Evolutionary conservation across 2,113 vertebrate species (phyloP).

Genomic region (Andinoacara biseriatus): DNA sequence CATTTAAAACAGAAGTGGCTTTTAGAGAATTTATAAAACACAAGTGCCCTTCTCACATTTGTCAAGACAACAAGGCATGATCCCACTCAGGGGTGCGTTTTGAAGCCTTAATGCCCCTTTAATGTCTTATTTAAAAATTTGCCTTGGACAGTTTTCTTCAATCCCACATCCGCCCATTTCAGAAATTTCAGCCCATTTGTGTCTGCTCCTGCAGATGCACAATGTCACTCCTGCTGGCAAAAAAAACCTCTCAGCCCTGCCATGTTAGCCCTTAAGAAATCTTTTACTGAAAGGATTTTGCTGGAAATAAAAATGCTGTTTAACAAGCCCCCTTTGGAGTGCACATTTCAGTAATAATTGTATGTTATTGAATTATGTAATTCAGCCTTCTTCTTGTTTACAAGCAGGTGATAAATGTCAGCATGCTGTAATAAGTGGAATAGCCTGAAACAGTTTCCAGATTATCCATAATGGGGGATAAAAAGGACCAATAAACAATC

Average conservation of each 20-base stretch:
- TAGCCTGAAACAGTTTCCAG: not conserved
- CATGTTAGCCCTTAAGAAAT: not conserved
- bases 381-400: not conserved
- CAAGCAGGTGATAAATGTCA: not conserved
- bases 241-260: not conserved
- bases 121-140: conserved; percentile 22
- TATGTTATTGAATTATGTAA: conserved; percentile 5
- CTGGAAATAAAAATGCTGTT: not conserved
- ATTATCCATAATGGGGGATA: too few relatives aligned
- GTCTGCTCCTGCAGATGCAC: conserved; percentile 34
- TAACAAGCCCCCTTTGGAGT: not conserved
- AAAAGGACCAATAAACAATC: not conserved
- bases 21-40: not conserved
- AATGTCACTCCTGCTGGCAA: conserved; percentile 24
- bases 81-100: not conserved
- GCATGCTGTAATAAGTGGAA: not conserved
- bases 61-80: not conserved
- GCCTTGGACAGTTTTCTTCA: not conserved
- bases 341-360: not conserved
- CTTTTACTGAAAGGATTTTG: conserved; percentile 6
- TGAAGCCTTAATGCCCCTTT: not conserved
- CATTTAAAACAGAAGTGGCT: not conserved
- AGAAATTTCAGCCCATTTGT: conserved; percentile 34
- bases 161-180: conserved; percentile 17
- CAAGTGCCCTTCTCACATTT: not conserved